These are phyloP conservation scores for Sarcophaga rosellei DNA, from an alignment of 2,888 invertebrate species.

Conservation along the genomic window DNA sequence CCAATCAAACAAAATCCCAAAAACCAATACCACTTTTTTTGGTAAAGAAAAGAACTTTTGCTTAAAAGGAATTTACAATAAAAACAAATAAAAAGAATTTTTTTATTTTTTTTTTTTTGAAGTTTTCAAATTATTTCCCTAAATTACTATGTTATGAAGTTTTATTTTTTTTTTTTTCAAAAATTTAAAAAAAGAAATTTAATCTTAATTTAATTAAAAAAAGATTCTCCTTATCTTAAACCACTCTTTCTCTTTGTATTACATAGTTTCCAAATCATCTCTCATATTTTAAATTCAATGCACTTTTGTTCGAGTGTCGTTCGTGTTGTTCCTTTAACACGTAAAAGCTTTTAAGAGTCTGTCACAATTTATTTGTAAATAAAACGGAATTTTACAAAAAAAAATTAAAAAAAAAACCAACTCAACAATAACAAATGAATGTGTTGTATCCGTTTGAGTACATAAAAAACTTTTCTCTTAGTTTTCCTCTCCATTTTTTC, in stretches of 20 bases:
- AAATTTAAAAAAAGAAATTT: no score
- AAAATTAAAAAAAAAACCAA: conserved; percentile 23
- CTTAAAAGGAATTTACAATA: no score
- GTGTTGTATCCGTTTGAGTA: conserved; percentile 24
- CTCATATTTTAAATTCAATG: not conserved
- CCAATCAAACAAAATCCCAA: no score
- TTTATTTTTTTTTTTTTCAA: no score
- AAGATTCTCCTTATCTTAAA: no score
- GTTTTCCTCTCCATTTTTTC: not conserved
- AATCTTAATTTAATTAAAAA: no score
- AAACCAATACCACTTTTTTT: no score
- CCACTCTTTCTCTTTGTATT: not conserved
- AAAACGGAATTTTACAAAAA: conserved; percentile 9
- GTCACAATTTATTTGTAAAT: conserved; percentile 57
- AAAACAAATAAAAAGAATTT: no score
- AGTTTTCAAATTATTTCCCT: no score
- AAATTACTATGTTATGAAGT: no score
- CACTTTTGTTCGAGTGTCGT: not conserved
- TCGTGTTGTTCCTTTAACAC: conserved; percentile 36
- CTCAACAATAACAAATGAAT: conserved; percentile 5
- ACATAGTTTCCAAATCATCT: not conserved
- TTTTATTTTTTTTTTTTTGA: no score
- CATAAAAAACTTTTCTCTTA: conserved; percentile 43
- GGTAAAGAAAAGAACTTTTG: no score
- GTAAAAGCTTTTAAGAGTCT: conserved; percentile 63